phyloP scores from a whole-genome alignment of 2,888 invertebrate species.

The Capitulum mitella region DNA sequence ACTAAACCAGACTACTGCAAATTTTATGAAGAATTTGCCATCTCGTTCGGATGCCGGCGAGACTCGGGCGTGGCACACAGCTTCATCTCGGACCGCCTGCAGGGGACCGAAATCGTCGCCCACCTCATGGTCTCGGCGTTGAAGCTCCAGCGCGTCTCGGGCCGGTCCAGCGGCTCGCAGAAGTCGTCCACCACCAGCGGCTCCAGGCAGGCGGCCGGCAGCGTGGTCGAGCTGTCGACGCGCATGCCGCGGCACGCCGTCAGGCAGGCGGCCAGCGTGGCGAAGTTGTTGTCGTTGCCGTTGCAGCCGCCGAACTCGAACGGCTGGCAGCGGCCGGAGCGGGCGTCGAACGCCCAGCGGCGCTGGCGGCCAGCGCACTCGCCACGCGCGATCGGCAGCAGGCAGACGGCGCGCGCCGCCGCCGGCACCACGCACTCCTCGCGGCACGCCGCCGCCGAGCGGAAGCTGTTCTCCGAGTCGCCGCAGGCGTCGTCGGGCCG shows the following conservation, averaged over 20 bases:
- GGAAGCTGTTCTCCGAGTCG: not conserved
- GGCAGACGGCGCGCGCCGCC: conserved; percentile 28
- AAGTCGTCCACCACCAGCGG: not conserved
- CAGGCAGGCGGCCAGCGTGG: conserved; percentile 38
- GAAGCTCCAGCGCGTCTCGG: not conserved
- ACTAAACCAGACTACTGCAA: too few relatives aligned
- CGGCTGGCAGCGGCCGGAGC: conserved; percentile 6
- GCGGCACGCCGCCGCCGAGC: not conserved
- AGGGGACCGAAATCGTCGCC: too few relatives aligned
- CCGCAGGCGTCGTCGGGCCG: not conserved
- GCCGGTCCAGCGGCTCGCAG: not conserved
- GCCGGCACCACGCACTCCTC: conserved; percentile 22
- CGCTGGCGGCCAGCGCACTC: not conserved
- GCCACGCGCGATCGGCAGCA: not conserved
- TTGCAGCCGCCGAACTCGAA: conserved; percentile 27
- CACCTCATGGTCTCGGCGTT: not conserved
- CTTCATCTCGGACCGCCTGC: too few relatives aligned
- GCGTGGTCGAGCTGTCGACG: conserved; percentile 35
- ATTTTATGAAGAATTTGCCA: too few relatives aligned
- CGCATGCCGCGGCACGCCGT: conserved; percentile 40
- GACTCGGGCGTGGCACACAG: too few relatives aligned
- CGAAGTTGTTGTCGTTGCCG: conserved; percentile 23
- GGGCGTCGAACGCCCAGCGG: conserved; percentile 17
- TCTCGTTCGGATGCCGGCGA: too few relatives aligned
- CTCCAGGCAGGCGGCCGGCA: not conserved